Base-by-base conservation (phyloP, 2,113 vertebrate species). In the Phodopus roborovskii region DNA sequence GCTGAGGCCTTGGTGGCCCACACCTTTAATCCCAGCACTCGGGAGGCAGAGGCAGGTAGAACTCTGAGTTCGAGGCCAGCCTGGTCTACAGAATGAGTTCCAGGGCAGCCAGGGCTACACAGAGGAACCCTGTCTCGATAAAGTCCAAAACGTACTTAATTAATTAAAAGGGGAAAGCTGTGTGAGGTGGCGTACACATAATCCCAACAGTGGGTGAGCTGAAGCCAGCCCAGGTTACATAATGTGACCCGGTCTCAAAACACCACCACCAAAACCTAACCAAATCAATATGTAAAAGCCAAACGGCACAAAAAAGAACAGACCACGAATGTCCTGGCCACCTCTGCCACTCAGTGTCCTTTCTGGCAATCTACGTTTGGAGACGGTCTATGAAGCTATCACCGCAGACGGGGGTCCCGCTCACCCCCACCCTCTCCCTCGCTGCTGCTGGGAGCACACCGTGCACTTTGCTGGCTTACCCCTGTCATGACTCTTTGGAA, bases 321-420 rank as follows among this genome's bases (percentile, higher is more conserved):
- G 68, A n/a, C 13, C 0, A 0, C 2, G 20, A 50, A 10, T 12
- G 12, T 16, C 71, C 28, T 5, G 56, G 58, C 53, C 81, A 33
- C 10, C 42, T 36, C 5, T 28, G 81, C 19, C 39, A 39, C 42
- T 28, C 36, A 1, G 75, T 19, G 50, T 79, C 62, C 50, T 16
- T 26, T 26, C 71, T 45, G 71, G 56, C 58, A 64, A 15, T 10
- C 36, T 82, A n/a, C 24, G 66, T 36, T 17, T 48, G 26, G 58
- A 70, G 45, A 81, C 3, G 5, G 79, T 26, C 66, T 19, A 1
- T 1, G 33, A 42, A 24, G 20, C 81, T 10, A 5, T 74, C 62
- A 24, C 6, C 10, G 0, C 0, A 16, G 1, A 7, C 0, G 0
- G 2, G 39, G 45, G 64, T 2, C 0, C 15, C 0, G 48, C 71